phyloP scores from a whole-genome alignment of 2,113 vertebrate genomes.

The Pygoscelis antarcticus region DNA sequence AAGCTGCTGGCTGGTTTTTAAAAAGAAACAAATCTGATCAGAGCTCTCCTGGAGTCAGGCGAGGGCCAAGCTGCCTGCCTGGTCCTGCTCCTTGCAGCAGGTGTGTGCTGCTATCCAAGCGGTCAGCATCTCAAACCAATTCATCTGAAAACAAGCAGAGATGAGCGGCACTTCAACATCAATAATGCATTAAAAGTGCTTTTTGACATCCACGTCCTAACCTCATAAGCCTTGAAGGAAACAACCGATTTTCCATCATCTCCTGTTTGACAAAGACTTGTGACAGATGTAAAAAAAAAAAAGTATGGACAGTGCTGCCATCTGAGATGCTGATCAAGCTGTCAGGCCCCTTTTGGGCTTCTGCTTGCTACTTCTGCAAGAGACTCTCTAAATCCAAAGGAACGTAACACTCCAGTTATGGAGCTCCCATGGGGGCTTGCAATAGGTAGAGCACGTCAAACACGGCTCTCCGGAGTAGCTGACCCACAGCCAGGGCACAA shows the following conservation, averaged over 20 bases:
- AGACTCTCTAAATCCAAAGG: neutral
- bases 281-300: neutral
- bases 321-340: neutral
- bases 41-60: neutral
- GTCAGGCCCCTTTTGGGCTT: neutral
- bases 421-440: neutral
- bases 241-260: fast-evolving
- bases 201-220: neutral
- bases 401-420: neutral
- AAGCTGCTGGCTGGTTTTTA: neutral
- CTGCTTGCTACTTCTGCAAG: neutral
- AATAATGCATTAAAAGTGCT: neutral
- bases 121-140: neutral
- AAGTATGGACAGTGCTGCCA: neutral
- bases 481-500: neutral
- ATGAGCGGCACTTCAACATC: neutral
- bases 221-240: neutral
- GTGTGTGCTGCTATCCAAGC: neutral
- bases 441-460: neutral
- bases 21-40: neutral
- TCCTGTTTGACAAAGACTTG: neutral
- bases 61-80: neutral
- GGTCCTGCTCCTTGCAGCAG: neutral
- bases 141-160: neutral
- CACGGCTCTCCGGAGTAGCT: neutral